Percentiles rank a stretch among this genome's conserved stretches.
Evolutionary conservation across 2,113 vertebrate genomes (phyloP).

Genomic region (Brachyhypopomus gauderio): DNA sequence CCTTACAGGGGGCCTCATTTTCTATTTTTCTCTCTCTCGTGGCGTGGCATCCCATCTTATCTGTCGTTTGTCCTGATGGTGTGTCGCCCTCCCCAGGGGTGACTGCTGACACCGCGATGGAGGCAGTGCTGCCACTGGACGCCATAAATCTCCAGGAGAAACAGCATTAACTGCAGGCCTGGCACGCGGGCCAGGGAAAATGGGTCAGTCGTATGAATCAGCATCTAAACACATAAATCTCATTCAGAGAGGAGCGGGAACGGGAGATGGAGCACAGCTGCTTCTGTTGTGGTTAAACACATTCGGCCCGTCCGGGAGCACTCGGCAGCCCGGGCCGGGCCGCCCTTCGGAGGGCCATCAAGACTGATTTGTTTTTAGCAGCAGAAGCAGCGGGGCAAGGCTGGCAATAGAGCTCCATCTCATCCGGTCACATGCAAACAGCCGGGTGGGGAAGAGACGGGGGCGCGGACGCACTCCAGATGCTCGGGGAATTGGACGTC

Average conservation of each 20-base stretch:
- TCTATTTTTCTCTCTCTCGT: constrained; percentile 51
- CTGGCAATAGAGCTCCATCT: constrained; percentile 46
- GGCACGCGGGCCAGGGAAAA: constrained; percentile 60
- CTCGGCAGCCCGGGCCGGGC: not conserved
- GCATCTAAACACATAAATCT: constrained; percentile 63
- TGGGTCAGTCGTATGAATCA: constrained; percentile 65
- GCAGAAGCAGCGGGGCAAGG: constrained; percentile 28
- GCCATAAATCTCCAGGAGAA: constrained; percentile 68
- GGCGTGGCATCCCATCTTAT: constrained; percentile 2
- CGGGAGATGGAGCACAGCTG: constrained; percentile 64
- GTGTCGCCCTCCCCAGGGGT: constrained; percentile 55
- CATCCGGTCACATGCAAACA: constrained; percentile 26
- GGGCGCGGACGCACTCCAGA: constrained; percentile 17
- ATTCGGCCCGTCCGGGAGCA: constrained; percentile 50
- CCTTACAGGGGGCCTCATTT: constrained; percentile 49
- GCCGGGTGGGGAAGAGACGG: not conserved
- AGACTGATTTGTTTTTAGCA: constrained; percentile 52
- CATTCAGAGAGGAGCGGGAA: constrained; percentile 51
- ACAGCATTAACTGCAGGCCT: constrained; percentile 70
- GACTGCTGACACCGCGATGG: constrained; percentile 52
- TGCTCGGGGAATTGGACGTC: not conserved
- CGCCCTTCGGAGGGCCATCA: constrained; percentile 26
- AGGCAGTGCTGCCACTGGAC: constrained; percentile 27
- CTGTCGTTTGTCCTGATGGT: constrained; percentile 60
- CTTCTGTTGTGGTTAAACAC: constrained; percentile 60